Evolutionary conservation across 2,113 vertebrate genomes (phyloP).

Genomic region (Parus major): DNA sequence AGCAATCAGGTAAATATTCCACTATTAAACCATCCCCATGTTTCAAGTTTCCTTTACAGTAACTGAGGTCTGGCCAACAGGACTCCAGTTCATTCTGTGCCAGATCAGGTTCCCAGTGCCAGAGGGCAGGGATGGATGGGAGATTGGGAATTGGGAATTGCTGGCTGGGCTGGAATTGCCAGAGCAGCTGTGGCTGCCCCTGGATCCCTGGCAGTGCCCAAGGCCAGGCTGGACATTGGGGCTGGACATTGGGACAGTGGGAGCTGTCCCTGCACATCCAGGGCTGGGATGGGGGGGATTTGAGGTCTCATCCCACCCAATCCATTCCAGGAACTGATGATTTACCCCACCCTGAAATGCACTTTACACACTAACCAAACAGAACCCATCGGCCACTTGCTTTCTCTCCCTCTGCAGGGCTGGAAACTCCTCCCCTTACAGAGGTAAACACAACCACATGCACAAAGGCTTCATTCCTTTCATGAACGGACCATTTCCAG

Average conservation of each 20-base stretch:
- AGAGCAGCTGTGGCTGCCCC: background rate
- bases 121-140: background rate
- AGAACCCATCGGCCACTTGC: background rate
- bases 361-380: background rate
- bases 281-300: background rate
- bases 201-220: background rate
- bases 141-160: background rate
- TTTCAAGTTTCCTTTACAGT: background rate
- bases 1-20: background rate
- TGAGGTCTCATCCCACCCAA: accelerated
- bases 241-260: background rate
- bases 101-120: background rate
- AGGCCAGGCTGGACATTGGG: background rate
- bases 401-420: background rate
- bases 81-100: background rate
- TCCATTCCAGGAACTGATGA: background rate
- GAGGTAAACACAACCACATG: background rate
- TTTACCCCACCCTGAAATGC: background rate
- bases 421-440: background rate
- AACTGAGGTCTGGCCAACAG: background rate
- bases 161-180: background rate
- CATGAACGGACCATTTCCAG: background rate
- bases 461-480: background rate
- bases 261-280: background rate
- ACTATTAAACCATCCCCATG: accelerated